A percentile compares a stretch with the other conserved stretches of the same genome.
Evolutionary conservation across 37 sponge, comb jelly and placozoan species (phyloP).

Genomic region (Corticium candelabrum): DNA sequence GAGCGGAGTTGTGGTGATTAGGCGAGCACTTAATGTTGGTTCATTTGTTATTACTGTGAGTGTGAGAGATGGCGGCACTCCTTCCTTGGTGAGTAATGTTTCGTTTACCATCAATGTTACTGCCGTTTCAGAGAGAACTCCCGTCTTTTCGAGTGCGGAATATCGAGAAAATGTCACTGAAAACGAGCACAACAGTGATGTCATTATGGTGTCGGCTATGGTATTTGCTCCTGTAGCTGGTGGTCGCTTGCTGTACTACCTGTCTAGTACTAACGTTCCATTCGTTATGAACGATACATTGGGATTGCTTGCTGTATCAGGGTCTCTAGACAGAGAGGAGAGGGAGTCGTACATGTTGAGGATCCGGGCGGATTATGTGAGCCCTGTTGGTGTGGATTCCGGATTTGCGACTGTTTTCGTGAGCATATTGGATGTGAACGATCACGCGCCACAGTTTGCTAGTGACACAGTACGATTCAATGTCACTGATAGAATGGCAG

Average conservation of each 20-base stretch:
- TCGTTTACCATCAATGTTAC: slow-evolving; percentile 19
- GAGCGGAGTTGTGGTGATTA: neutral
- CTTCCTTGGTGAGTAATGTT: slow-evolving; percentile 12
- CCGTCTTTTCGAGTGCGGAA: slow-evolving; percentile 5
- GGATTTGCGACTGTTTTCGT: neutral
- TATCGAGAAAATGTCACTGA: neutral
- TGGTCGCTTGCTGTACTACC: neutral
- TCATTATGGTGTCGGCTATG: slow-evolving; percentile 13
- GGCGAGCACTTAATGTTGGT: neutral
- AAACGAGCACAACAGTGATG: neutral
- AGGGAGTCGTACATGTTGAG: slow-evolving; percentile 13
- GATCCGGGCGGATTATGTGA: slow-evolving; percentile 24
- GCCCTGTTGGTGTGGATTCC: slow-evolving; percentile 10
- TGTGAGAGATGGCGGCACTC: slow-evolving; percentile 29
- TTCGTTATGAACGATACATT: slow-evolving; percentile 6
- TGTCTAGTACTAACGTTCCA: neutral
- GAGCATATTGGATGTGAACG: slow-evolving; percentile 5
- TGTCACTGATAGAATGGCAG: neutral
- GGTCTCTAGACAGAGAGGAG: slow-evolving; percentile 38
- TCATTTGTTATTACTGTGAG: slow-evolving; percentile 8
- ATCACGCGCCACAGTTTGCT: neutral
- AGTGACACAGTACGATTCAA: neutral
- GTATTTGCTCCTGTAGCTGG: slow-evolving; percentile 6
- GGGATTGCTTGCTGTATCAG: slow-evolving; percentile 11
- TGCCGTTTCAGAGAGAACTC: slow-evolving; percentile 44